These are phyloP conservation scores for Coregonus suidteri DNA, from an alignment of 2,797 vertebrate genomes.

Conservation along the genomic window DNA sequence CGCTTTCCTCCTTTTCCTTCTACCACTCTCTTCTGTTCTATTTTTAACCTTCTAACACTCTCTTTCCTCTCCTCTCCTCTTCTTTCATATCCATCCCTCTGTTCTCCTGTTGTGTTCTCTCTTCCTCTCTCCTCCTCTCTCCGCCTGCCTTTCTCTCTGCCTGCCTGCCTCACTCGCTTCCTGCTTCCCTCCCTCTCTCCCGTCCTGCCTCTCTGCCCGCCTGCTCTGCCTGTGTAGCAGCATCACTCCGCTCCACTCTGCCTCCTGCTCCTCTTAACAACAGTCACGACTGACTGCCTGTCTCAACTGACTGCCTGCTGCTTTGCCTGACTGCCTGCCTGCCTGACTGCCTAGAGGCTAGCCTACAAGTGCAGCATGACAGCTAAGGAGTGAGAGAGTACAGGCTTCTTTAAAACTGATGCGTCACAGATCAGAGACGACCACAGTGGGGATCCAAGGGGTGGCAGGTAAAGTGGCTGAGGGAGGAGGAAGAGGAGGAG, in stretches of 20 bases:
- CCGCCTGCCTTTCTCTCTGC: not conserved
- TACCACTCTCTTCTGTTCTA: not conserved
- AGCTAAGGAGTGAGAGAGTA: conserved; percentile 51
- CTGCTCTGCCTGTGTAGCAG: conserved; percentile 47
- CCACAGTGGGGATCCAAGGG: conserved; percentile 1
- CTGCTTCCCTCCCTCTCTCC: conserved; percentile 50
- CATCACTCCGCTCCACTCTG: conserved; percentile 27
- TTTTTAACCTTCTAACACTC: conserved; percentile 7
- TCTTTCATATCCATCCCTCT: too few species aligned
- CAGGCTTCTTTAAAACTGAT: conserved; percentile 47
- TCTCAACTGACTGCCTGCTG: conserved; percentile 50
- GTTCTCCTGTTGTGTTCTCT: too few species aligned
- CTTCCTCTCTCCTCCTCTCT: not conserved
- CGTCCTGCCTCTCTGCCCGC: conserved; percentile 32
- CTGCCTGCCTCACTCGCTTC: conserved; percentile 43
- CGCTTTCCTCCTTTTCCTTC: not conserved
- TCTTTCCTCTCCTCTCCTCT: too few species aligned
- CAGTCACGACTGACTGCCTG: conserved; percentile 52
- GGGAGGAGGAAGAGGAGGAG: not conserved
- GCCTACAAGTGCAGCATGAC: conserved; percentile 69
- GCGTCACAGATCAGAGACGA: conserved; percentile 44
- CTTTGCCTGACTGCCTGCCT: conserved; percentile 35
- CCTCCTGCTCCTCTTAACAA: conserved; percentile 41
- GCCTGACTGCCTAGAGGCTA: conserved; percentile 33
- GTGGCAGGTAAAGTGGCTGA: conserved; percentile 22